Evolutionary conservation across 2,113 vertebrate genomes (phyloP).

Genomic region (Ploceus nigricollis): DNA sequence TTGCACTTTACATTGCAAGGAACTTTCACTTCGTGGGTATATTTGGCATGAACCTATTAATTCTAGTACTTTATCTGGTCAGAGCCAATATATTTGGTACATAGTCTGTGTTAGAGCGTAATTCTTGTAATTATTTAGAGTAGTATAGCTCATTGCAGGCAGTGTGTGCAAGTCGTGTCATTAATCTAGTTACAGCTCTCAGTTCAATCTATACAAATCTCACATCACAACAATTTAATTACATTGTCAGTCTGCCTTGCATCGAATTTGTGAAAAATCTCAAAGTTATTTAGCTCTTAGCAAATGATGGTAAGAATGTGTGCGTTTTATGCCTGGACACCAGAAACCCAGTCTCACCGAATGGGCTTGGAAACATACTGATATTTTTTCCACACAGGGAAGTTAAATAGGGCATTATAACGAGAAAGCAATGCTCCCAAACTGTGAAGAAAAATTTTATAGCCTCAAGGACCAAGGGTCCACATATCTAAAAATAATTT

Average conservation of each 20-base stretch:
- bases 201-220: not conserved
- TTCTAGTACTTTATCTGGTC: conserved; percentile 22
- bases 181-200: conserved; percentile 27
- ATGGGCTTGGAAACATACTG: not conserved
- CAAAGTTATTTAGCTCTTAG: not conserved
- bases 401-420: not conserved
- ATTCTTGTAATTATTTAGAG: conserved; percentile 37
- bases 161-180: not conserved
- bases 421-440: not conserved
- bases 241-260: not conserved
- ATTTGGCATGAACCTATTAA: not conserved
- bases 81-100: conserved; percentile 10
- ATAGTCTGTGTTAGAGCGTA: not conserved
- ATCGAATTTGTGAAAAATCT: not conserved
- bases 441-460: not conserved
- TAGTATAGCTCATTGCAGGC: not conserved
- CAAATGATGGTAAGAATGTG: not conserved
- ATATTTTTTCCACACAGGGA: not conserved
- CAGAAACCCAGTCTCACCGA: not conserved
- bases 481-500: not conserved
- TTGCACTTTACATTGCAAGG: not conserved
- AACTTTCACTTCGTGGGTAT: not conserved
- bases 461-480: not conserved
- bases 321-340: not conserved
- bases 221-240: conserved; percentile 10